phyloP scores from a whole-genome alignment of 2,797 vertebrate genomes.

The Gymnopithys bicolor region DNA sequence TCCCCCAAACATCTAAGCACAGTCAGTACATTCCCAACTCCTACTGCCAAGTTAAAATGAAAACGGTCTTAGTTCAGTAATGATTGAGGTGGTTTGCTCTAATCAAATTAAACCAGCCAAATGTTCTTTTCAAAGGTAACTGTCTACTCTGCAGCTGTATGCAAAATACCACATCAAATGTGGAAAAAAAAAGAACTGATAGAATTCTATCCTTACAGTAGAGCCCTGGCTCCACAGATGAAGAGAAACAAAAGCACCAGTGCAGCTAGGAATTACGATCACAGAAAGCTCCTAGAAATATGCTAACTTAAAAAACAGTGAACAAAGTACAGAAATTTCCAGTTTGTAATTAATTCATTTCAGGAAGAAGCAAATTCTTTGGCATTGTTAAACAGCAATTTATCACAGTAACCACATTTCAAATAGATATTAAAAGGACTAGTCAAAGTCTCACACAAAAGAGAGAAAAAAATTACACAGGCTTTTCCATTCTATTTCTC shows the following conservation, averaged over 20 bases:
- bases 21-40: conserved; percentile 79
- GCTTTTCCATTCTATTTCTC: conserved; percentile 68
- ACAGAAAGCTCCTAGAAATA: conserved; percentile 74
- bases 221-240: conserved; percentile 71
- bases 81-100: conserved; percentile 87
- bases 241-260: conserved; percentile 77
- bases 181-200: conserved; percentile 70
- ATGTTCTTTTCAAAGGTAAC: conserved; percentile 88
- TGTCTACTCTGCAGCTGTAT: conserved; percentile 88
- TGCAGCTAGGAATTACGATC: conserved; percentile 69
- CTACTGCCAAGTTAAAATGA: conserved; percentile 83
- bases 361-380: conserved; percentile 67
- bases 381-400: conserved; percentile 69
- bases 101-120: conserved; percentile 87
- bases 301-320: conserved; percentile 69
- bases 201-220: conserved; percentile 81
- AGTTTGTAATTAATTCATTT: conserved; percentile 74
- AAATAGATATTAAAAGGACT: conserved; percentile 57
- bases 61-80: conserved; percentile 83
- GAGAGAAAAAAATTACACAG: conserved; percentile 13
- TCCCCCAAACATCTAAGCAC: conserved; percentile 73
- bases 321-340: conserved; percentile 73
- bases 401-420: conserved; percentile 59
- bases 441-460: conserved; percentile 55
- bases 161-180: conserved; percentile 86